Conservation (phyloP, 2,888 invertebrate species). For the Mamestra brassicae region DNA sequence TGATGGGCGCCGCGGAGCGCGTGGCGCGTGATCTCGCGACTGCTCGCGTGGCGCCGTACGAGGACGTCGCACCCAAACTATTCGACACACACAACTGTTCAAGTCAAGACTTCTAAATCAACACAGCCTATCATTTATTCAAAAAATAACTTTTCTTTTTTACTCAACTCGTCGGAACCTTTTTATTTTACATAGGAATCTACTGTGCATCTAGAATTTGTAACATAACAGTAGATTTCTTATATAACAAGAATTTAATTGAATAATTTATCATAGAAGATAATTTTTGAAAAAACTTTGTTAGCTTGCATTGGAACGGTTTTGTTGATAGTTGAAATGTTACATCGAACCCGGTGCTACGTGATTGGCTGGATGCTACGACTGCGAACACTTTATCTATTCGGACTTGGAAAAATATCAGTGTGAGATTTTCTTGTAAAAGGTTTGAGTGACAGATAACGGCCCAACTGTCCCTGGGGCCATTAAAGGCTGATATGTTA, state of each 20-base stretch:
- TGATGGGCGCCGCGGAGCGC: constrained; percentile 93
- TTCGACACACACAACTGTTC: constrained; percentile 92
- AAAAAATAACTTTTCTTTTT: constrained; percentile 31
- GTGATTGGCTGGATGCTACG: not conserved
- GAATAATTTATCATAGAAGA: constrained; percentile 31
- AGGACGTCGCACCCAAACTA: constrained; percentile 92
- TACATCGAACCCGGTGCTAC: constrained; percentile 51
- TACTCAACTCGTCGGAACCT: too few species aligned
- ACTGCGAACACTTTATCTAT: not conserved
- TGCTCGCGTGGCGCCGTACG: constrained; percentile 93
- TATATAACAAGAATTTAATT: constrained; percentile 13
- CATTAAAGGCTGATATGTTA: not conserved
- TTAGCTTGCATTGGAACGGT: constrained; percentile 12
- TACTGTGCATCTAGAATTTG: constrained; percentile 21
- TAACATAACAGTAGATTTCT: constrained; percentile 33
- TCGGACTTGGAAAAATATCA: not conserved
- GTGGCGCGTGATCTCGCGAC: constrained; percentile 93
- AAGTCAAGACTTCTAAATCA: constrained; percentile 90
- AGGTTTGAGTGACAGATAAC: not conserved
- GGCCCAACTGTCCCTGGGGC: not conserved
- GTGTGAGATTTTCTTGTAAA: not conserved
- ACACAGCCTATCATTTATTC: constrained; percentile 9
- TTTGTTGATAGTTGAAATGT: constrained; percentile 28
- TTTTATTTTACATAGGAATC: constrained; percentile 14
- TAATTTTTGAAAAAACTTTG: constrained; percentile 44